Evolutionary conservation across 1,140 invertebrate species (phyloP).

Genomic region (Formica exsecta): DNA sequence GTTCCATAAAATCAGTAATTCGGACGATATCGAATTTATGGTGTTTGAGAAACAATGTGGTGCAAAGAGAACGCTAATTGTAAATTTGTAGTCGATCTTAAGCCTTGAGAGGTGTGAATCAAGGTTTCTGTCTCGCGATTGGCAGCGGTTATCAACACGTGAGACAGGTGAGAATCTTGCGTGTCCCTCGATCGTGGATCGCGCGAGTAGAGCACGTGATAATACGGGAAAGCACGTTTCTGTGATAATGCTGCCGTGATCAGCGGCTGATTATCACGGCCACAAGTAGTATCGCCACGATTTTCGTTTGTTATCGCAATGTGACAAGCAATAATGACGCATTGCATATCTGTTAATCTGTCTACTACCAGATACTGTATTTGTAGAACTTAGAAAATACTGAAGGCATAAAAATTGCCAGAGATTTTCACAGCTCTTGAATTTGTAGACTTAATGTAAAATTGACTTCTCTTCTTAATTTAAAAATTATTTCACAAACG

Average conservation of each 20-base stretch:
- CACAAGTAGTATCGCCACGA: background rate
- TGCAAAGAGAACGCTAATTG: conserved; percentile 9
- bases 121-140: conserved; percentile 7
- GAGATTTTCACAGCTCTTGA: background rate
- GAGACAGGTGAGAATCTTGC: conserved; percentile 9
- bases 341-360: background rate
- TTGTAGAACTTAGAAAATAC: background rate
- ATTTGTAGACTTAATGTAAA: background rate
- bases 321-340: background rate
- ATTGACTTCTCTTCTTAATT: background rate
- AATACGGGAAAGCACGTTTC: conserved; percentile 24
- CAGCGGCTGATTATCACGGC: conserved; percentile 37
- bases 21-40: conserved; percentile 10
- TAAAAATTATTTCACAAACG: background rate
- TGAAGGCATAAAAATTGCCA: background rate
- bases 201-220: conserved; percentile 52
- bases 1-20: background rate
- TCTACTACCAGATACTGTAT: background rate
- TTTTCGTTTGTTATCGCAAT: conserved; percentile 8
- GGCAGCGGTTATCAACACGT: conserved; percentile 29
- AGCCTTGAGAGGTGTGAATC: conserved; percentile 45
- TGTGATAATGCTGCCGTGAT: conserved; percentile 49
- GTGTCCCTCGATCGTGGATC: background rate
- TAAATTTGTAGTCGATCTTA: background rate
- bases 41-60: background rate